Evolutionary conservation across 2,113 vertebrate species (phyloP), one percentile per base, ranked within the genome.

Genomic region (Sebastes fasciatus): DNA sequence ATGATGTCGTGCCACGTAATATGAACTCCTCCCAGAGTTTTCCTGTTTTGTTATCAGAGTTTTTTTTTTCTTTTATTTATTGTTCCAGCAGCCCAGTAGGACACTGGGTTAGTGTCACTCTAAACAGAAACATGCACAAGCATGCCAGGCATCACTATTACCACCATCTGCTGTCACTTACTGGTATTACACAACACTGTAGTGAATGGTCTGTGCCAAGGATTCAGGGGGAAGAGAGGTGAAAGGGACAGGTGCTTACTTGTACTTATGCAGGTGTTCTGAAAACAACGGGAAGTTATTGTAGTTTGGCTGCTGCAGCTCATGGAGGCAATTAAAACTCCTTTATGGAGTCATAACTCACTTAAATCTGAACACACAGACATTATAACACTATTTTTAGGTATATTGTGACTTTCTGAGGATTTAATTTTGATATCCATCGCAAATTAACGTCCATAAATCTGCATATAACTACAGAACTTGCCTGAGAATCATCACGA

Each of bases 21-120:
- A 9, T 8, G 34, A 57, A 40, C 34, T 23, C 10, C 46, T 3
- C n/a, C 34, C n/a, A 10, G 11, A 42, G 12, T 2, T 23, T 48
- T 17, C 21, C 54, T 21, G 9, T 11, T 64, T 66, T 46, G 23
- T 49, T 57, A 1, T 43, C 34, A n/a, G 5, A 40, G n/a, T 5
- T 13, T 63, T 55, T 52, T 42, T 21, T 52, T 12, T 42, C 1
- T 67, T 54, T 79, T 48, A 51, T 58, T 60, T 61, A 48, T 70
- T 87, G 69, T 64, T 78, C 58, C 46, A n/a, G 0, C 49, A 49
- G 69, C 80, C 21, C 79, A 80, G 74, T 67, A 86, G 90, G 82
- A 77, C 74, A 80, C 71, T 80, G 65, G 83, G 78, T 86, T 80
- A 78, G 76, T 89, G 78, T 89, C 58, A 83, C 88, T 85, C 16